These are phyloP conservation scores for Alsophila aescularia DNA, from an alignment of 2,888 invertebrate species.

Conservation along the genomic window DNA sequence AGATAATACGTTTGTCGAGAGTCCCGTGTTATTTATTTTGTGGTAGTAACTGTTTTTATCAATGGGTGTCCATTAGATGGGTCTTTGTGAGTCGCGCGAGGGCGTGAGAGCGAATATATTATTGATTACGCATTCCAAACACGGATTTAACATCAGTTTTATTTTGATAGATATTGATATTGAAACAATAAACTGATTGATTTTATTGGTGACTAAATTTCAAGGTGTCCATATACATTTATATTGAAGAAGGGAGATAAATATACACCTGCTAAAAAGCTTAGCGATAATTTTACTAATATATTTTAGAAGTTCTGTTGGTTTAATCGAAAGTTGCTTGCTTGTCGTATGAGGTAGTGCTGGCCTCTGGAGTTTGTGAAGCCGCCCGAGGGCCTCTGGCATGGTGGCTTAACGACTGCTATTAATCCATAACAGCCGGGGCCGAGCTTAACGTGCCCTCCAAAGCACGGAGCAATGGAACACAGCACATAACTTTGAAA, in stretches of 20 bases:
- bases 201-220: slow-evolving; percentile 29
- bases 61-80: slow-evolving; percentile 56
- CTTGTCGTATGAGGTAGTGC: too few species aligned
- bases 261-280: background rate
- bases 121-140: slow-evolving; percentile 50
- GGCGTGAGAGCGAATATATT: slow-evolving; percentile 56
- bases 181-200: slow-evolving; percentile 35
- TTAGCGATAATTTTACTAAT: background rate
- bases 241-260: background rate
- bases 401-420: too few species aligned
- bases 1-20: slow-evolving; percentile 49
- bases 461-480: too few species aligned
- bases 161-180: slow-evolving; percentile 37
- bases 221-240: slow-evolving; percentile 15
- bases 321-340: too few species aligned
- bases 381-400: too few species aligned
- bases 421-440: too few species aligned
- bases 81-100: slow-evolving; percentile 52
- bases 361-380: too few species aligned
- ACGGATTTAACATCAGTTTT: slow-evolving; percentile 38
- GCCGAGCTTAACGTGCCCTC: too few species aligned
- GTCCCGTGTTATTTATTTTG: slow-evolving; percentile 59
- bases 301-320: background rate
- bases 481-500: too few species aligned
- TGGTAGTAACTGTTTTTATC: slow-evolving; percentile 70